Percentiles rank a stretch among this genome's conserved stretches.
Conservation (phyloP, 2,113 vertebrate species). For the Entelurus aequoreus region DNA sequence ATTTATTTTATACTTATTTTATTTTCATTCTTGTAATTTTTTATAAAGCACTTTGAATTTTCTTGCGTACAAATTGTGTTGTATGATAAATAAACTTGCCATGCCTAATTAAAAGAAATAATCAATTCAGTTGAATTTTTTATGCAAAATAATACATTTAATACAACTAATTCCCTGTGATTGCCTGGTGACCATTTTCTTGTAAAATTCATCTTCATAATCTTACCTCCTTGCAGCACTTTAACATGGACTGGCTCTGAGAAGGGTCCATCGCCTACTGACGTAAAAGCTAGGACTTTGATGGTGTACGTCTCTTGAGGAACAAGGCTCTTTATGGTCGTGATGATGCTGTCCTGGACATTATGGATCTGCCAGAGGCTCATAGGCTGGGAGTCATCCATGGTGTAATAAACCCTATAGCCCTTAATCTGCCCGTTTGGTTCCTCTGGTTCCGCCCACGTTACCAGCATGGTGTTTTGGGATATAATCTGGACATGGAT, state of each 20-base stretch:
- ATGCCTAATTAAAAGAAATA: too few species aligned
- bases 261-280: slow-evolving; percentile 93
- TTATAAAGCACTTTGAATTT: too few species aligned
- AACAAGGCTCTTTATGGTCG: slow-evolving; percentile 88
- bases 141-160: too few species aligned
- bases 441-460: slow-evolving; percentile 96
- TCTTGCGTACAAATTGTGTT: too few species aligned
- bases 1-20: too few species aligned
- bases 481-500: slow-evolving; percentile 93
- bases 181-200: too few species aligned
- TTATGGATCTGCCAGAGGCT: slow-evolving; percentile 95
- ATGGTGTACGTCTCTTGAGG: slow-evolving; percentile 92
- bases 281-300: slow-evolving; percentile 92
- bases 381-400: slow-evolving; percentile 86
- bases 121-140: too few species aligned
- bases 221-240: slow-evolving; percentile 91
- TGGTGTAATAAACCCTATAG: slow-evolving; percentile 94
- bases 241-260: slow-evolving; percentile 95
- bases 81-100: too few species aligned
- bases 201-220: not conserved
- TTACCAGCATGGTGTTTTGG: slow-evolving; percentile 92
- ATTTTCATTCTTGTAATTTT: too few species aligned
- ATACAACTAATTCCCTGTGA: too few species aligned
- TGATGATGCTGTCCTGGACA: slow-evolving; percentile 92
- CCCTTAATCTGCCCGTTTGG: slow-evolving; percentile 95